Evolutionary conservation across 2,113 vertebrate species (phyloP).

Genomic region (Mionectes macconnelli): DNA sequence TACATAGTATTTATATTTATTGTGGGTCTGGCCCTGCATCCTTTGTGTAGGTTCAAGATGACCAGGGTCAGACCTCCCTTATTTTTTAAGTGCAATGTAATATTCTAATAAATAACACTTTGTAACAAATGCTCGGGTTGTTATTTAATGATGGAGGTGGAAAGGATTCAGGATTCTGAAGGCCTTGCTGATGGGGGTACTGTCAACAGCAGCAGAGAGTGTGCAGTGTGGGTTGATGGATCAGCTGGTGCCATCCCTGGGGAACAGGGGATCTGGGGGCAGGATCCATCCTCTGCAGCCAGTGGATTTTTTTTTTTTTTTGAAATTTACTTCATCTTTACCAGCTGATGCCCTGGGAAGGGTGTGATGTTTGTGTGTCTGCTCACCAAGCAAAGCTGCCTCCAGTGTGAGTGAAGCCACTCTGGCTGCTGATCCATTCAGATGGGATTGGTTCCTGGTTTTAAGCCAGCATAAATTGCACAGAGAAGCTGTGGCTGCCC

Average conservation of each 20-base stretch:
- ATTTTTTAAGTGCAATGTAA: conserved; percentile 68
- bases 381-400: background rate
- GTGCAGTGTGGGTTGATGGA: rapidly evolving
- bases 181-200: background rate
- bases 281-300: background rate
- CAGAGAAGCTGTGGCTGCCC: background rate
- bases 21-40: conserved; percentile 37
- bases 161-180: background rate
- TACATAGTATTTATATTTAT: conserved; percentile 86
- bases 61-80: background rate
- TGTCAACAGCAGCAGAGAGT: background rate
- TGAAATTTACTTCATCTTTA: background rate
- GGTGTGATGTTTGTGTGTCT: background rate
- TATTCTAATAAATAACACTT: conserved; percentile 74
- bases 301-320: background rate
- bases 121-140: background rate
- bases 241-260: background rate
- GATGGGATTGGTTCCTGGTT: background rate
- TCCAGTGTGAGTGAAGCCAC: rapidly evolving
- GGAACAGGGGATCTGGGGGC: background rate
- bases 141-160: background rate
- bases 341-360: background rate
- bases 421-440: background rate
- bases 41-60: background rate
- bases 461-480: background rate